Conservation (phyloP, 1,140 invertebrate species). For the Drosophila tani region DNA sequence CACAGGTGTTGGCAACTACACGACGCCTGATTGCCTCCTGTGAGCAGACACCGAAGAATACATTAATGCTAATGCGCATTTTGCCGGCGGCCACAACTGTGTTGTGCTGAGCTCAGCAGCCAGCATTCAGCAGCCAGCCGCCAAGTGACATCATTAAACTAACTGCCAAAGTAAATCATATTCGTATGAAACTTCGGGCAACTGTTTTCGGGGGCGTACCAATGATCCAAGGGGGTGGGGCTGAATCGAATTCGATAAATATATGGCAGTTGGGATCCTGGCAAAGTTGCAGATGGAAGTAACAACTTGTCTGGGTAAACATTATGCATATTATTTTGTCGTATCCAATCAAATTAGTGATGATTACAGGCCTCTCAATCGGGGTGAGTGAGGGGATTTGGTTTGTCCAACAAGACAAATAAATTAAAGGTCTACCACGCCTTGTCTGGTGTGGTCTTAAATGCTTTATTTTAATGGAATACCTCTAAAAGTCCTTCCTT, state of each 20-base stretch:
- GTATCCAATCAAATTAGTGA: constrained; percentile 32
- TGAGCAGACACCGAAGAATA: constrained; percentile 55
- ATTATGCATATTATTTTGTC: constrained; percentile 33
- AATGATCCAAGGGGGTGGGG: neutral
- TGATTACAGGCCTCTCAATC: constrained; percentile 7
- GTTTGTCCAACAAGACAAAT: neutral
- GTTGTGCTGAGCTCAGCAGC: constrained; percentile 26
- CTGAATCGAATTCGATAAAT: constrained; percentile 23
- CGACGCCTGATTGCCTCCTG: constrained; percentile 57
- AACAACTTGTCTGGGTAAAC: constrained; percentile 23
- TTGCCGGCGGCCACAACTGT: constrained; percentile 35
- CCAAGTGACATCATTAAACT: constrained; percentile 71
- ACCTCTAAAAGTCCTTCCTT: too few species aligned
- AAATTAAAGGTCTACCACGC: constrained; percentile 3
- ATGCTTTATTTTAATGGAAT: too few species aligned
- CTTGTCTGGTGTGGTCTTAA: neutral
- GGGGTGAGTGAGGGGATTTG: neutral
- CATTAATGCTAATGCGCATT: constrained; percentile 74
- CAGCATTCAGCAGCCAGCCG: constrained; percentile 36
- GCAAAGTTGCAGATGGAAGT: constrained; percentile 20
- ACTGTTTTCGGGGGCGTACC: constrained; percentile 14
- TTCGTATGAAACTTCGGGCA: constrained; percentile 33
- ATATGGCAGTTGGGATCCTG: constrained; percentile 6
- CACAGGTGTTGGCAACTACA: constrained; percentile 68
- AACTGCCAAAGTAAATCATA: constrained; percentile 67